Base-by-base conservation (phyloP, 2,797 vertebrate genomes). In the Sternarchorhynchus goeldii region DNA sequence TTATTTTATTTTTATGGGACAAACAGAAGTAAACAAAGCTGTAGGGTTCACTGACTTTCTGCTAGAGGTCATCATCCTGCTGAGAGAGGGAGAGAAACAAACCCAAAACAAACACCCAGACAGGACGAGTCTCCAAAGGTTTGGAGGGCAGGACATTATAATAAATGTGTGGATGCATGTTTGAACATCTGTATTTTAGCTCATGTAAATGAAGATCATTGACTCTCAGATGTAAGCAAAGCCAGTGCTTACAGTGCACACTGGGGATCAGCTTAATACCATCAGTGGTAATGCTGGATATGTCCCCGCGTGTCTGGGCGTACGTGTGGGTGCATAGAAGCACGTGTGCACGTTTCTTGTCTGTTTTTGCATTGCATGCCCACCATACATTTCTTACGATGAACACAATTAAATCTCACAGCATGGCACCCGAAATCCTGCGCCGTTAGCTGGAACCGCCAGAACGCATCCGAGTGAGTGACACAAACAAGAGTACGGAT, bases 151-250 rank as follows among this genome's bases (percentile, higher is more conserved):
- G 59, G 72, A 80, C 36, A 18, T 8, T 21, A 5, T 57, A 41
- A 72, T 72, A 41, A 72, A 73, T 32, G 36, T 55, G 14, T 34
- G n/a, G 21, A 39, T 31, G n/a, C 31, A 20, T 57, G 57, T 82
- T 79, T 79, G 59, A 84, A 82, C 80, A 84, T 84, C 77, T 79
- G 74, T 74, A 77, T 68, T 73, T 76, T 57, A 76, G 59, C 69
- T 56, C 18, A 77, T 79, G 64, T 56, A 73, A 79, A 76, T 74
- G 53, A 70, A 79, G 69, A 21, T 72, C 14, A 66, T 20, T 67
- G 70, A 68, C 73, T 77, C 62, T 18, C 39, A 60, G 32, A 60
- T 70, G 69, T 60, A 73, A 4, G 8, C 16, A 32, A n/a, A 65
- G 16, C 31, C 14, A 0, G n/a, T 50, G 12, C 1, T 56, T 56